A percentile compares a stretch with the other conserved stretches of the same genome.
These are phyloP conservation scores for Choristoneura fumiferana DNA, from an alignment of 1,140 invertebrate genomes.

Conservation along the genomic window DNA sequence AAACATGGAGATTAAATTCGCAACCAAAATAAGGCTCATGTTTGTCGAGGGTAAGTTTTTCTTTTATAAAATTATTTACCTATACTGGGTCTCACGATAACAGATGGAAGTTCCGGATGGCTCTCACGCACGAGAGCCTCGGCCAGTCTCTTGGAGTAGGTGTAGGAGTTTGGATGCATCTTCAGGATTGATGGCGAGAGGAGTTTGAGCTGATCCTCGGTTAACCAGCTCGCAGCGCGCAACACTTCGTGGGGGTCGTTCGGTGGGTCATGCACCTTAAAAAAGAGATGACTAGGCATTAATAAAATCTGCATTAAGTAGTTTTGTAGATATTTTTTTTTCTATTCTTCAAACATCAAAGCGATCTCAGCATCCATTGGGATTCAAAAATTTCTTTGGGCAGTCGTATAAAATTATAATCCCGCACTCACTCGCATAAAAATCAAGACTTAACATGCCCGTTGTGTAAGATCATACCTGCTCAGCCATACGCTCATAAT, in stretches of 20 bases:
- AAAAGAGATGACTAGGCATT: too few relatives aligned
- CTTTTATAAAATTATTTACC: conserved; percentile 75
- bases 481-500: conserved; percentile 84
- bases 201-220: conserved; percentile 81
- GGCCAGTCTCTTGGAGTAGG: conserved; percentile 85
- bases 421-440: too few relatives aligned
- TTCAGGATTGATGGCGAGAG: conserved; percentile 83
- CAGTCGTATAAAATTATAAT: too few relatives aligned
- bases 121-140: conserved; percentile 82
- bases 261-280: conserved; percentile 80
- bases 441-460: too few relatives aligned
- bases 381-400: too few relatives aligned
- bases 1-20: too few relatives aligned
- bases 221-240: conserved; percentile 84
- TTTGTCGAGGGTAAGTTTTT: background rate
- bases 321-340: too few relatives aligned
- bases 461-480: too few relatives aligned
- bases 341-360: too few relatives aligned
- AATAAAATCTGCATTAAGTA: background rate
- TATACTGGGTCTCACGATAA: conserved; percentile 85
- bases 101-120: conserved; percentile 81
- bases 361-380: too few relatives aligned
- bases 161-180: conserved; percentile 88
- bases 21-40: too few relatives aligned
- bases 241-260: conserved; percentile 85